Evolutionary conservation across 2,113 vertebrate genomes (phyloP).

Genomic region (Onychostruthus taczanowskii): DNA sequence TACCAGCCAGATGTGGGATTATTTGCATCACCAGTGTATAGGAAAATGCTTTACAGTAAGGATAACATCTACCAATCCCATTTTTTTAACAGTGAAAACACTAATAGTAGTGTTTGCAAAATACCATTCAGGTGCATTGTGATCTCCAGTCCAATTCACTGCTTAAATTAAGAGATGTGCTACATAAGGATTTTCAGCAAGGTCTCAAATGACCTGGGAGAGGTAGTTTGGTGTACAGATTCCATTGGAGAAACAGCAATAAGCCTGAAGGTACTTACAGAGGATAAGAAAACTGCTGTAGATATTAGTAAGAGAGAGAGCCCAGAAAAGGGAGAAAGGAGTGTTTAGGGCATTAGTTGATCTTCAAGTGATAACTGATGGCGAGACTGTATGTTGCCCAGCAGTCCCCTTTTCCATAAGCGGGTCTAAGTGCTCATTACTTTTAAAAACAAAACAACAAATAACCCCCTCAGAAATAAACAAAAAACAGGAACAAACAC

Average conservation of each 20-base stretch:
- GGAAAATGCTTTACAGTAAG: background rate
- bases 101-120: background rate
- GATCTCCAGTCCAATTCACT: background rate
- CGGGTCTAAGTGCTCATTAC: background rate
- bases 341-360: background rate
- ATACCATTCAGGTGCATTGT: background rate
- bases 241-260: background rate
- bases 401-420: background rate
- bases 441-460: background rate
- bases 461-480: background rate
- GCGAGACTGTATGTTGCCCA: background rate
- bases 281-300: background rate
- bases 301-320: background rate
- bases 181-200: background rate
- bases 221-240: background rate
- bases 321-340: background rate
- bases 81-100: background rate
- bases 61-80: background rate
- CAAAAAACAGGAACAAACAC: background rate
- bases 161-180: background rate
- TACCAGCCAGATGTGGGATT: background rate
- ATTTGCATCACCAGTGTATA: background rate
- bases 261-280: background rate
- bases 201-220: background rate
- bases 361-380: background rate